These are phyloP conservation scores for Pseudococcus viburni DNA, from an alignment of 2,888 invertebrate genomes.

Conservation along the genomic window DNA sequence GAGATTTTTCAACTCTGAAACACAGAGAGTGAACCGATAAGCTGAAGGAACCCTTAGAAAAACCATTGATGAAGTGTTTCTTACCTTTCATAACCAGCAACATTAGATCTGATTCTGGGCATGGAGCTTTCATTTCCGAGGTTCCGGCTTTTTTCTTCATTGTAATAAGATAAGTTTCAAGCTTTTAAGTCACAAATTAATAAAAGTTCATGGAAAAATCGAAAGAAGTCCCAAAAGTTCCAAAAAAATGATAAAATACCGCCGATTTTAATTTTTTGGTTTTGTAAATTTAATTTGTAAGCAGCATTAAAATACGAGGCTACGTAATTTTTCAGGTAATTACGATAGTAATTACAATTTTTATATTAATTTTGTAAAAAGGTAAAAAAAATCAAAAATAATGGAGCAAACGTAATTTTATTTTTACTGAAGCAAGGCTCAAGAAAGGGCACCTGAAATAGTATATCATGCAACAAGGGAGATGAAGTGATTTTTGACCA, in stretches of 20 bases:
- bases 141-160: conserved; percentile 46
- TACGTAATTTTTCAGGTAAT: neutral
- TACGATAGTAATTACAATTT: neutral
- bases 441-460: too few relatives aligned
- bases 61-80: neutral
- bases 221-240: neutral
- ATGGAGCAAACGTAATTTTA: too few relatives aligned
- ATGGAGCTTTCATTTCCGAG: neutral
- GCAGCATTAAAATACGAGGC: neutral
- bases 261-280: neutral
- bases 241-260: neutral
- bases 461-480: too few relatives aligned
- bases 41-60: neutral
- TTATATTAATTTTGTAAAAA: too few relatives aligned
- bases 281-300: neutral
- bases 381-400: too few relatives aligned
- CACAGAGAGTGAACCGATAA: neutral
- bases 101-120: neutral
- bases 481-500: too few relatives aligned
- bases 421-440: too few relatives aligned
- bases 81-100: conserved; percentile 31
- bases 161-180: neutral
- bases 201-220: neutral
- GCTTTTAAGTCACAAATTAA: neutral
- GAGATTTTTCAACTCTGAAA: neutral